Base-by-base conservation (phyloP, 2,113 vertebrate genomes). In the Plecotus auritus region DNA sequence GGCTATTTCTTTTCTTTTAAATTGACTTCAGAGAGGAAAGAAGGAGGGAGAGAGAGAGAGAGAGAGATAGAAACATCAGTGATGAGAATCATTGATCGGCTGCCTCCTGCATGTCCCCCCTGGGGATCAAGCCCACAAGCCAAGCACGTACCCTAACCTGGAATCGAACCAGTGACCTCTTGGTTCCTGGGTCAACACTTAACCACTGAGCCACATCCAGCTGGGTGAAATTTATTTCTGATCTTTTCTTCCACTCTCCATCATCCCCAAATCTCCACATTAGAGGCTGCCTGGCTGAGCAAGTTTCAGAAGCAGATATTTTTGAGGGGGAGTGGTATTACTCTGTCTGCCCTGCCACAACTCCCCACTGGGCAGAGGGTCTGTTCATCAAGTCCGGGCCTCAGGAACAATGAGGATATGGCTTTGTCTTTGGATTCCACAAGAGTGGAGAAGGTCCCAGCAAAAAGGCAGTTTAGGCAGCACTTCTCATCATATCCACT, bases 151-250 rank as follows among this genome's bases (percentile, higher is more conserved):
- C 26, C 59, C 59, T 61, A 26, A 61, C 59, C 59, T 61, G 59
- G 10, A 61, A 61, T 5, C 10, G 4, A 61, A 61, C 23, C 56
- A 59, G 23, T 59, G 56, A 59, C 10, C 59, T 61, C 23, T 61
- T 61, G 59, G 59, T 61, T 61, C 23, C 59, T 1, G 4, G 59
- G 20, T 61, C 59, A 61, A 61, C 26, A 61, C 59, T 61, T 11
- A 61, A 61, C 26, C 59, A 61, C 9, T 28, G 23, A 61, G 59
- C 59, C 59, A 28, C 59, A 61, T 26, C 59, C 59, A 61, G 59
- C 59, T 61, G 59, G 59, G 9, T 11, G 76, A 96, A 90, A 94
- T 91, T 95, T 93, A 72, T 94, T 95, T 97, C 96, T 96, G 72
- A 76, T 35, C 28, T 94, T 30, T 78, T 37, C 22, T 14, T 61